Percentiles rank a stretch among this genome's conserved stretches.
Conservation (phyloP, 2,888 invertebrate genomes). For the Rotaria macrura region DNA sequence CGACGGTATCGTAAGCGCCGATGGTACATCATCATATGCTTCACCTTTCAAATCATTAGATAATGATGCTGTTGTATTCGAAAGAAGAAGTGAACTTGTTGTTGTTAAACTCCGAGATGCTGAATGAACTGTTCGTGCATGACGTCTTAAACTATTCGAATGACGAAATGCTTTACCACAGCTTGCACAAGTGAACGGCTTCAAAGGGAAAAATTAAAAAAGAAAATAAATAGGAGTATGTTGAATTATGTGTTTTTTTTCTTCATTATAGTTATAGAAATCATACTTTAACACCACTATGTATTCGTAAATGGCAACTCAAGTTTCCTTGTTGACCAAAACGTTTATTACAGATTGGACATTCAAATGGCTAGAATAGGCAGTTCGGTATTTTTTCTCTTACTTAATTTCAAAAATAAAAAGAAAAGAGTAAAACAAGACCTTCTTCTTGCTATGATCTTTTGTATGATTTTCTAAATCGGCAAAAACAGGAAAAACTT, state of each 20-base stretch:
- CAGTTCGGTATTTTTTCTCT: no score
- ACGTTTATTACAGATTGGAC: slow-evolving; percentile 19
- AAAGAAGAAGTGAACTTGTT: not conserved
- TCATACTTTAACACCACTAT: slow-evolving; percentile 18
- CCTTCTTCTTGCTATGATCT: slow-evolving; percentile 22
- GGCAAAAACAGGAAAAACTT: not conserved
- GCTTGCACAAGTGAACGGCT: not conserved
- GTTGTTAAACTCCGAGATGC: not conserved
- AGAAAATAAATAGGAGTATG: no score
- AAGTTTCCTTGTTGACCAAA: slow-evolving; percentile 24
- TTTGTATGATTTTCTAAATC: not conserved
- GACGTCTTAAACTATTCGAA: slow-evolving; percentile 22
- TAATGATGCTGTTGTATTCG: not conserved
- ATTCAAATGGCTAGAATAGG: slow-evolving; percentile 9
- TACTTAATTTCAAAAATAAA: no score
- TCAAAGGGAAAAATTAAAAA: not conserved
- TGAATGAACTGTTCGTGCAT: slow-evolving; percentile 19
- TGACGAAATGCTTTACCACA: slow-evolving; percentile 23
- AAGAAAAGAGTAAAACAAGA: not conserved
- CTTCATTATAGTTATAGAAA: not conserved
- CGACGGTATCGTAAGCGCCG: not conserved
- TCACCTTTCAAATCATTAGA: not conserved
- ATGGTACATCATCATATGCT: not conserved
- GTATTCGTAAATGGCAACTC: slow-evolving; percentile 20
- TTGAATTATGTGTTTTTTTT: no score